These are phyloP conservation scores for Corythoichthys haematopterus DNA, from an alignment of 2,113 vertebrate genomes.

Conservation along the genomic window DNA sequence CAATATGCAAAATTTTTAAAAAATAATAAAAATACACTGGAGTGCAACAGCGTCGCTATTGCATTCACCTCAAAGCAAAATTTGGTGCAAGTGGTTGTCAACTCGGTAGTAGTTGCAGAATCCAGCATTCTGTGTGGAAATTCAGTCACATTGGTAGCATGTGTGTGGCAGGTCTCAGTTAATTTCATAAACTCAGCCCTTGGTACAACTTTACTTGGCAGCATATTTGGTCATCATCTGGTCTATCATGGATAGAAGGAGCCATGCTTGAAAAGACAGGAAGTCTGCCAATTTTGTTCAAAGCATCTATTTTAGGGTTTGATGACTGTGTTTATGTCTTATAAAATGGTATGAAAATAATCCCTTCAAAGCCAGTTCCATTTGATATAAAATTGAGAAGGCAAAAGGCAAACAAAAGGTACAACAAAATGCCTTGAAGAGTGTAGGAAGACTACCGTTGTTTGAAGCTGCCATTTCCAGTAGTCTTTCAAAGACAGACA, in stretches of 20 bases:
- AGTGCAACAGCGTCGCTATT: too few species aligned
- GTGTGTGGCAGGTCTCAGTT: too few species aligned
- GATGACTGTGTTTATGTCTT: background rate
- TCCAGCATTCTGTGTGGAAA: too few species aligned
- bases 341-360: background rate
- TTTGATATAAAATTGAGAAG: background rate
- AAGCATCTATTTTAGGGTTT: background rate
- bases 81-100: too few species aligned
- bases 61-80: too few species aligned
- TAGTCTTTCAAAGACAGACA: slow-evolving; percentile 9
- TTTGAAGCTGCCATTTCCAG: background rate
- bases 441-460: background rate
- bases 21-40: too few species aligned
- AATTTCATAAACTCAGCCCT: too few species aligned
- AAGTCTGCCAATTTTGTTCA: background rate
- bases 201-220: background rate
- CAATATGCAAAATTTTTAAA: too few species aligned
- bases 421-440: background rate
- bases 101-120: too few species aligned
- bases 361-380: background rate
- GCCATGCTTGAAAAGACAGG: background rate
- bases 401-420: background rate
- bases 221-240: background rate
- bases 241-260: background rate
- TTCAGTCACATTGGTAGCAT: too few species aligned